Conservation (phyloP, 2,113 vertebrate genomes). For the Axis porcinus region DNA sequence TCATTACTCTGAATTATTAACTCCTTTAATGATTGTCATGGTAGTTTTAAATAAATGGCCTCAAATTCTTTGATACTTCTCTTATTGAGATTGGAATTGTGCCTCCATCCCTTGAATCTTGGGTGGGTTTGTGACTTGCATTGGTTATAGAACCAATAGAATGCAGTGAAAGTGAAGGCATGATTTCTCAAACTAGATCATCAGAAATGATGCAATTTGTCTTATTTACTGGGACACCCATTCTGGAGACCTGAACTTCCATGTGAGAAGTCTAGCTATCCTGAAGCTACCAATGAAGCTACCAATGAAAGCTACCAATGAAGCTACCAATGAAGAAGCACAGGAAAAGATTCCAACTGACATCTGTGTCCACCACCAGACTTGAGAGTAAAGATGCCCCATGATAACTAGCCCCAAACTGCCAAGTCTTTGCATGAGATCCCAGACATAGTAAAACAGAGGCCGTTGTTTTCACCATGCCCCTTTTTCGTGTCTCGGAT, state of each 20-base stretch:
- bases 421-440: neutral
- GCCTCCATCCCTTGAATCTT: neutral
- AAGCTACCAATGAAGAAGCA: neutral
- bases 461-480: neutral
- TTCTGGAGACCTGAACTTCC: neutral
- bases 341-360: neutral
- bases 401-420: neutral
- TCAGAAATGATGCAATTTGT: neutral
- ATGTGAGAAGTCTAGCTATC: neutral
- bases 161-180: too few relatives aligned
- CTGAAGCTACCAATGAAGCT: neutral
- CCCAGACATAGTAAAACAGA: neutral
- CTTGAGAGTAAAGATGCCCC: too few relatives aligned
- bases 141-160: neutral
- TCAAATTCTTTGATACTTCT: neutral
- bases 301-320: too few relatives aligned
- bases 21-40: neutral
- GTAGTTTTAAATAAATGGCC: neutral
- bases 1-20: neutral
- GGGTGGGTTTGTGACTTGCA: neutral
- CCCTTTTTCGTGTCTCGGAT: neutral
- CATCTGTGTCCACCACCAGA: neutral
- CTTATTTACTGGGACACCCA: neutral
- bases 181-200: neutral
- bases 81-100: neutral